Percentiles rank a stretch among this genome's conserved stretches.
Conservation (phyloP, 2,797 vertebrate genomes). For the Sebastes matsubarae region DNA sequence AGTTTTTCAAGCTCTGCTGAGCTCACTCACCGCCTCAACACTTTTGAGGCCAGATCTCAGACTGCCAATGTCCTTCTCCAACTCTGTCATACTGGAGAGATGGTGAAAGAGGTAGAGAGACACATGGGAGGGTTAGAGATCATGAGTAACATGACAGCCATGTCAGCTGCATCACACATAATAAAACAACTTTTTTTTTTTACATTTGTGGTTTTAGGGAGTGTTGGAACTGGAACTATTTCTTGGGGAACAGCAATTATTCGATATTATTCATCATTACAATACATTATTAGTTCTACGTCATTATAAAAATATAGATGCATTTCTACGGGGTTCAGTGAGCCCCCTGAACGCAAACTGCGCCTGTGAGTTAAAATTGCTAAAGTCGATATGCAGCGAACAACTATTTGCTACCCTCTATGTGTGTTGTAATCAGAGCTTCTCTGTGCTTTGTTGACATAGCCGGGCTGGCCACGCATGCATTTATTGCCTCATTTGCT, state of each 20-base stretch:
- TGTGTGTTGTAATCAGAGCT: too few relatives aligned
- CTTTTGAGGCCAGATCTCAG: slow-evolving; percentile 86
- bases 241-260: background rate
- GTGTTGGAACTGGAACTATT: background rate
- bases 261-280: too few relatives aligned
- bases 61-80: slow-evolving; percentile 91
- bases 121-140: background rate
- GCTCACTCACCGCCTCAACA: slow-evolving; percentile 52
- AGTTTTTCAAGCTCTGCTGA: background rate
- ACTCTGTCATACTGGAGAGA: slow-evolving; percentile 60
- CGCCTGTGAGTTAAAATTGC: too few relatives aligned
- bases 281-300: too few relatives aligned
- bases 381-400: too few relatives aligned
- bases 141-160: background rate
- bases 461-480: too few relatives aligned
- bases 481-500: too few relatives aligned
- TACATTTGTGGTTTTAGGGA: background rate
- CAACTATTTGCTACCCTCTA: too few relatives aligned
- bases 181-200: background rate
- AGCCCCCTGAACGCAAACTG: too few relatives aligned
- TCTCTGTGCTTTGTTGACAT: too few relatives aligned
- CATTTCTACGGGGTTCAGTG: too few relatives aligned
- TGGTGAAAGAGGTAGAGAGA: background rate
- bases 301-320: too few relatives aligned
- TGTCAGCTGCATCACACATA: background rate